A percentile compares a stretch with the other conserved stretches of the same genome.
Evolutionary conservation across 2,113 vertebrate species (phyloP).

Genomic region (Callipepla squamata): DNA sequence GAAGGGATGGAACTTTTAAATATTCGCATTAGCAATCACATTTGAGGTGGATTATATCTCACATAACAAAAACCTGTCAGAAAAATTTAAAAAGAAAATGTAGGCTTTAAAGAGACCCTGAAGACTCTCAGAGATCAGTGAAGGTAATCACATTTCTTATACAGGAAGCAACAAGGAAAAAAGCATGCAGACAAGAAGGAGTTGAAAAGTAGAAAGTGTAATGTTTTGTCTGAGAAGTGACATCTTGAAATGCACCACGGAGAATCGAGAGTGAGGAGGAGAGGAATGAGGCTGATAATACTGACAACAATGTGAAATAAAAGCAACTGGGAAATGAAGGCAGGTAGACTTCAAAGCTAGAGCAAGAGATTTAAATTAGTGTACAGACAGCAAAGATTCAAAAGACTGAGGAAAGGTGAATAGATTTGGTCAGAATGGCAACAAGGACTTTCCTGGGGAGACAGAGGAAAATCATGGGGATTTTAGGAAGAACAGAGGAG

Average conservation of each 20-base stretch:
- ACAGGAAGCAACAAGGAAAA: neutral
- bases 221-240: neutral
- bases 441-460: neutral
- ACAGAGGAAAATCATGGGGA: neutral
- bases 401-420: neutral
- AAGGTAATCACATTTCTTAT: neutral
- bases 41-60: neutral
- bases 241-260: neutral
- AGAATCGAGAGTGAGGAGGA: neutral
- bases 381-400: neutral
- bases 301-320: neutral
- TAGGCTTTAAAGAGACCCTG: neutral
- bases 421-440: neutral
- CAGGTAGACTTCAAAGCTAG: neutral
- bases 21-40: neutral
- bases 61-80: neutral
- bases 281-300: neutral
- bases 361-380: neutral
- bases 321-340: neutral
- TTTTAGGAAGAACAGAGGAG: neutral
- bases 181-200: neutral
- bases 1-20: neutral
- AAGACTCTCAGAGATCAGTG: neutral
- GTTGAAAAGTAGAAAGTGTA: neutral
- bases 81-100: neutral